Base-by-base conservation (phyloP, 1,140 invertebrate species). In the Drosophila burlai region DNA sequence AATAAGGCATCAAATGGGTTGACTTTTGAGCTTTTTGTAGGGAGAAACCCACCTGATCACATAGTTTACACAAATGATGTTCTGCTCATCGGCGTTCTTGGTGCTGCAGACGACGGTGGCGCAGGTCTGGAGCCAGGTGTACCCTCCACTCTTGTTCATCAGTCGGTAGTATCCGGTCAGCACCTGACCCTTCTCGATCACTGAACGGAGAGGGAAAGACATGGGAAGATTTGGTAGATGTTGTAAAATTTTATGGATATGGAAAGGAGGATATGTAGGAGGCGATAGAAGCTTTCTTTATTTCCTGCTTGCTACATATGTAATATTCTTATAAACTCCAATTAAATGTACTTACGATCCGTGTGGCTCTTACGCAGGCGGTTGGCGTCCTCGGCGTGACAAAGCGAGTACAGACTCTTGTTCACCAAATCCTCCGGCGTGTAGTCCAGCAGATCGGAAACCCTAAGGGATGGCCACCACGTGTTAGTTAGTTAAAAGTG, bases 151-250 rank as follows among this genome's bases (percentile, higher is more conserved):
- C 93, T 98, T 98, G 94, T 99, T 99, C 96, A 99, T 98, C 76
- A 99, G 87, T 87, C 98, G 95, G 93, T 98, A 99, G 94, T 99
- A 99, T 92, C 98, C 97, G 8, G 98, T 99, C 93, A 99, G 94
- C 31, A 99, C 98, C 94, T 99, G 98, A 7, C 98, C 98, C 94
- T 99, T 99, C 92, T 97, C 96, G 83, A 99, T 97, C 93, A 99
- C 98, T 99, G 94, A 0, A 68, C 1, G 95, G 96, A 2, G 24
- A 21, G 5, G 15, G 8, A 29, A 2, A 38, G 5, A 40, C 21
- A 13, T 55, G 6, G 0, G 0, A 43, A 1, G n/a, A 43, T 18
- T 43, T 16, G 2, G 38, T 40, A 16, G 6, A 40, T 7, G 7
- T 40, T 16, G 0, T 38, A 15, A 4, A 13, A 38, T 38, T 38